Percentiles rank a stretch among this genome's conserved stretches.
Evolutionary conservation across 2,797 vertebrate species (phyloP).

Genomic region (Limnodromus scolopaceus): DNA sequence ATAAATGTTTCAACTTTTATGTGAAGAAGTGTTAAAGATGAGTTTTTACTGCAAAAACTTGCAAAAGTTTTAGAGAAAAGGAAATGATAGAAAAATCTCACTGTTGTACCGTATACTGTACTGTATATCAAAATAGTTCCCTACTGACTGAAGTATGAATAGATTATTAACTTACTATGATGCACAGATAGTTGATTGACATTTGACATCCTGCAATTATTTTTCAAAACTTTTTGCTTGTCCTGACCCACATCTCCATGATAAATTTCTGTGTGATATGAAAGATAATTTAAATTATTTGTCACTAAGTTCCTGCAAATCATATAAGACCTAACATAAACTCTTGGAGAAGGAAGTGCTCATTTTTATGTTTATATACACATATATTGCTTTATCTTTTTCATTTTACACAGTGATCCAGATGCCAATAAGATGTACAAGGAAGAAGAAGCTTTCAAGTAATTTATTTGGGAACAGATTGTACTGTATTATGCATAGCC

Average conservation of each 20-base stretch:
- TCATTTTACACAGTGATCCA: not conserved
- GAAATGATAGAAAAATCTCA: not conserved
- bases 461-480: not conserved
- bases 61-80: not conserved
- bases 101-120: not conserved
- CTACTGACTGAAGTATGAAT: not conserved
- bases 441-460: not conserved
- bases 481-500: not conserved
- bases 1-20: not conserved
- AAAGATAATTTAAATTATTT: not conserved
- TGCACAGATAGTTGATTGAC: not conserved
- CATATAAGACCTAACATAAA: not conserved
- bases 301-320: not conserved
- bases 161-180: not conserved
- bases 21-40: not conserved
- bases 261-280: not conserved
- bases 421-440: not conserved
- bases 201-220: not conserved
- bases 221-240: not conserved
- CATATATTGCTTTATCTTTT: not conserved
- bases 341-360: not conserved
- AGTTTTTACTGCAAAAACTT: not conserved
- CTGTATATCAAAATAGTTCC: not conserved
- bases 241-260: not conserved
- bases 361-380: not conserved